phyloP scores from a whole-genome alignment of 2,888 invertebrate genomes.

The Metallyticus violacea region DNA sequence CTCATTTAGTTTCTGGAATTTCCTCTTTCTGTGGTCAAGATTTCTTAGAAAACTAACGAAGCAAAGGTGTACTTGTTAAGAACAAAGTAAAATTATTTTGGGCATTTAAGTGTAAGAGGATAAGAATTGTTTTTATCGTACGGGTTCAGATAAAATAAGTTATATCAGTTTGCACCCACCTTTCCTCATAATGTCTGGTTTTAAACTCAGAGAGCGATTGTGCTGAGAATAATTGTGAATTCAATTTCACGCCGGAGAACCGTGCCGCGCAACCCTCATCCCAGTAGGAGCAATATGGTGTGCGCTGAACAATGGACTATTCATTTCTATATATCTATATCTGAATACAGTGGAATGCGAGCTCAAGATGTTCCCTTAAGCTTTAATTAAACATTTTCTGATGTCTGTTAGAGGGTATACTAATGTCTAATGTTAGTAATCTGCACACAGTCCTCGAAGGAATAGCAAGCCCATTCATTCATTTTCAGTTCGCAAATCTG shows the following conservation, averaged over 20 bases:
- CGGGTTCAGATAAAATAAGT: background rate
- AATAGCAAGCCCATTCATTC: too few species aligned
- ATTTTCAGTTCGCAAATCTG: too few species aligned
- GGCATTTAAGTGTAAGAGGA: too few species aligned
- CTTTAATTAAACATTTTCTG: background rate
- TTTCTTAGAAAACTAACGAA: too few species aligned
- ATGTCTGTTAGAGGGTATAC: background rate
- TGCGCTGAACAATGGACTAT: background rate
- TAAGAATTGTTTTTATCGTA: background rate
- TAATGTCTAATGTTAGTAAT: background rate
- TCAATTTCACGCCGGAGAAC: background rate
- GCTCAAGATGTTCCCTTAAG: background rate
- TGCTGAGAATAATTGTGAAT: background rate
- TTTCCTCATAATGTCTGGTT: background rate
- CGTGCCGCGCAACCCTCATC: background rate
- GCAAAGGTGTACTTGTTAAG: too few species aligned
- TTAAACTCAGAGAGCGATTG: background rate
- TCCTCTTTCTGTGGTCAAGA: too few species aligned
- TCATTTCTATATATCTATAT: background rate
- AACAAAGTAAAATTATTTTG: too few species aligned
- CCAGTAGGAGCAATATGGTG: background rate
- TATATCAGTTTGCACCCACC: background rate
- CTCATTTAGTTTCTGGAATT: too few species aligned
- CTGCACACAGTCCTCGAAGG: too few species aligned
- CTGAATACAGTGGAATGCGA: background rate